Base-by-base conservation (phyloP, 1,140 invertebrate species). In the Phocides pigmalion region DNA sequence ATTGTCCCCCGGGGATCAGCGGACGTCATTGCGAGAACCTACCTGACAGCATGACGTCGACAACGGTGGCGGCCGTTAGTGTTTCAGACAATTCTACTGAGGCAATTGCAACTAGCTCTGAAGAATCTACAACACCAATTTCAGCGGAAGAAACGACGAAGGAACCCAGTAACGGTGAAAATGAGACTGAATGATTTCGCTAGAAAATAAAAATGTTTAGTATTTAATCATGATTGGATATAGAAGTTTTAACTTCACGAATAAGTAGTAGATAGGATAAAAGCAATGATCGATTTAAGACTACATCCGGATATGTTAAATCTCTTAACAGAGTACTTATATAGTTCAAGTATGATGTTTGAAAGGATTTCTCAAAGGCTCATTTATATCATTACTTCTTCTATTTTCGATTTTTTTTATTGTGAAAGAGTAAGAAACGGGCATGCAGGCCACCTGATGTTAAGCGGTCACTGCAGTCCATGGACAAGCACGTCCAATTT, bases 1-100 rank as follows among this genome's bases (percentile, higher is more conserved):
- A 93, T 39, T 95, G 94, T 72, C 89, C 93, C 0, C 87, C 94
- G 25, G 94, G 94, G 14, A 93, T 93, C 64, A 92, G 90, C 53
- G 94, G 94, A 8, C 92, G 92, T 63, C 87, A 93, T 68, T 95
- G 94, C 54, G 94, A 95, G 84, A 89, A 92, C 37, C 84, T 93
- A 22, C 93, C 93, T n/a, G 86, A 90, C 44, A 85, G 80, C 32
- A 86, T 88, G 56, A 76, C 65, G 1, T 70, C 67, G 8, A 64
- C 78, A 4, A 61, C 66, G 6, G 25, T 22, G 4, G 62, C 62
- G 16, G 51, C 42, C n/a, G 22, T 35, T 17, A 59, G 22, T 22
- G 11, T 39, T 11, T 32, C 49, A 15, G 46, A 58, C 11, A 76
- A 67, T 9, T 39, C 28, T n/a, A 62, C 62, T 12, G 58, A 59